These are phyloP conservation scores for Abrostola tripartita DNA, from an alignment of 2,888 invertebrate species.

Conservation along the genomic window DNA sequence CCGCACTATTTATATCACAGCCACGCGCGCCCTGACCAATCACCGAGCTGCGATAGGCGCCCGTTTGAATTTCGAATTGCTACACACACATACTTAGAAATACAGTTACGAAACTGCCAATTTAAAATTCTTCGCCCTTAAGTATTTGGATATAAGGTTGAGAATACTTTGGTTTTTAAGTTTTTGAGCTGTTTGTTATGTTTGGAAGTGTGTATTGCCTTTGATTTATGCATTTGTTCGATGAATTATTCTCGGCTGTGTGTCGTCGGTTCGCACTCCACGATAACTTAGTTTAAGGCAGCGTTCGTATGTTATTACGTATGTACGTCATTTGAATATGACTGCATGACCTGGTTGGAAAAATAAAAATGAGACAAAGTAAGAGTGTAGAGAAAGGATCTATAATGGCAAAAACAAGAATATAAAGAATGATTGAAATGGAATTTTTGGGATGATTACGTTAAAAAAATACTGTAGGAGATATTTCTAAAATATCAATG, in stretches of 20 bases:
- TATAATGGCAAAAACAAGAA: too few species aligned
- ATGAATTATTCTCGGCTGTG: constrained; percentile 82
- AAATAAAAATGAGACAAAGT: background rate
- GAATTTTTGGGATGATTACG: too few species aligned
- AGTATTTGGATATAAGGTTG: constrained; percentile 37
- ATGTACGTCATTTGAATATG: constrained; percentile 36
- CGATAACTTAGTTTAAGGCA: constrained; percentile 68
- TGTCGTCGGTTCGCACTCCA: constrained; percentile 76
- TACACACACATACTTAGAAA: constrained; percentile 64
- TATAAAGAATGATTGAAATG: too few species aligned
- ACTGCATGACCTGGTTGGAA: background rate
- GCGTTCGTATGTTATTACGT: constrained; percentile 45
- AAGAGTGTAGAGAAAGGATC: too few species aligned
- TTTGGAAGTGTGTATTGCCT: constrained; percentile 73
- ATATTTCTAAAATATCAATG: too few species aligned
- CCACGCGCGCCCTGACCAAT: constrained; percentile 85
- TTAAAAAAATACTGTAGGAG: too few species aligned
- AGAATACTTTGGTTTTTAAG: constrained; percentile 35
- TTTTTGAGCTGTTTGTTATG: constrained; percentile 24
- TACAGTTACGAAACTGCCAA: constrained; percentile 55
- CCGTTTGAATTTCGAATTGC: constrained; percentile 85
- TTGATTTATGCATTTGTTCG: constrained; percentile 86
- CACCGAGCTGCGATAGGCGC: constrained; percentile 80
- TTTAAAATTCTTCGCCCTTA: constrained; percentile 36
- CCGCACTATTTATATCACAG: constrained; percentile 86